Evolutionary conservation across 2,797 vertebrate genomes (phyloP), one percentile per base, ranked within the genome.

Genomic region (Phylloscopus collybita): DNA sequence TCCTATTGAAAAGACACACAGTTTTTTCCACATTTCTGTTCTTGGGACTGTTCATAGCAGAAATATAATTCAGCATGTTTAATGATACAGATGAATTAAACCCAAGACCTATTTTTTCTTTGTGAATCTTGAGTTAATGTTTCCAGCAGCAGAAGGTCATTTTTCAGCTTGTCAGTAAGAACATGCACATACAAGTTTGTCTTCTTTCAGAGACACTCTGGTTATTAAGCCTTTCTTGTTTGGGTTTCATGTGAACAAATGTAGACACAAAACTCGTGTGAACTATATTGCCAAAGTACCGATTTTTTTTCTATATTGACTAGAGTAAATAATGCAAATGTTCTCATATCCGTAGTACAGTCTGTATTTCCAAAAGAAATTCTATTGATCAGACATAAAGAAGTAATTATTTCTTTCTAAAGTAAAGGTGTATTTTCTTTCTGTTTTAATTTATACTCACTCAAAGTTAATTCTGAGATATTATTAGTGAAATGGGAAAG

Each of bases 161-260:
- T 72, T 95, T 90, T 84, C 40, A 59, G 9, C 23, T 74, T 16
- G 6, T 54, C 25, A 44, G 0, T 69, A 69, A 72, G 20, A 69
- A 62, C 5, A 45, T 2, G 51, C 11, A 42, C 10, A 38, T 21
- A 57, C 3, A 64, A 14, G 2, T 32, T 20, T 62, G 11, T n/a
- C 5, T 3, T 65, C 5, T 56, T 80, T 78, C 8, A 60, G 19
- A 56, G 2, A 47, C 1, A 14, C 13, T 61, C 5, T 27, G 2
- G 1, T 50, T 86, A 10, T 72, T 70, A 75, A 71, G 38, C 6
- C 6, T 74, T 1, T 1, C 5, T 74, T 60, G 30, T 1, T 0
- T 71, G 4, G 3, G 4, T 67, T 91, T 73, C 72, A 60, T 11
- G 7, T 9, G 26, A 32, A n/a, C 13, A 91, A 40, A 73, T 5